These are phyloP conservation scores for Dynastes grantii DNA, from an alignment of 2,888 invertebrate species.

Conservation along the genomic window DNA sequence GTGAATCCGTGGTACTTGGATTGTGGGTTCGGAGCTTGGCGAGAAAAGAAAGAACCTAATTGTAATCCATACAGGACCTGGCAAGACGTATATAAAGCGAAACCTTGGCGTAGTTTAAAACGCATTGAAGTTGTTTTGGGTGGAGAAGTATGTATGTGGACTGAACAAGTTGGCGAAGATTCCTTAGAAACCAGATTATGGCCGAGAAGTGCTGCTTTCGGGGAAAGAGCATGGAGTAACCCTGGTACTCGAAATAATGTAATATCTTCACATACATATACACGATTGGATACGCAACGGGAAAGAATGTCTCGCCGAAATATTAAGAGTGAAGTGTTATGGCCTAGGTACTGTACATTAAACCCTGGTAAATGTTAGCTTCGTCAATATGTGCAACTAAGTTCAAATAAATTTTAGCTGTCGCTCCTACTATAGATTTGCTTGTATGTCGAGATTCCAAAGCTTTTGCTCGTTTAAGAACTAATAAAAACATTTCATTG, in stretches of 20 bases:
- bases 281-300: conserved; percentile 77
- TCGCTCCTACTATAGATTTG: no score
- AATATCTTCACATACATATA: conserved; percentile 76
- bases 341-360: conserved; percentile 72
- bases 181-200: conserved; percentile 85
- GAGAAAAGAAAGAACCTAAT: conserved; percentile 80
- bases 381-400: no score
- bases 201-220: conserved; percentile 86
- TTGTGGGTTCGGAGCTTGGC: conserved; percentile 89
- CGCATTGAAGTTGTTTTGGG: conserved; percentile 73
- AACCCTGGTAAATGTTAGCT: conserved; percentile 73
- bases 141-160: conserved; percentile 88
- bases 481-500: no score
- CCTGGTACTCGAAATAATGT: conserved; percentile 68
- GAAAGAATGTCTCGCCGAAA: conserved; percentile 76
- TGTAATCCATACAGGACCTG: conserved; percentile 89
- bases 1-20: conserved; percentile 90
- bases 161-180: conserved; percentile 82
- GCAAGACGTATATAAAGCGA: conserved; percentile 69
- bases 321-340: conserved; percentile 78
- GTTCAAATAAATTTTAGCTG: no score
- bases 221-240: conserved; percentile 83
- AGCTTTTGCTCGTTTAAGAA: no score
- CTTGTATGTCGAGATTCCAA: no score
- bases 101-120: conserved; percentile 29